Percentiles rank a stretch among this genome's conserved stretches.
Conservation (phyloP, 1,140 invertebrate genomes). For the Orchesella cincta region DNA sequence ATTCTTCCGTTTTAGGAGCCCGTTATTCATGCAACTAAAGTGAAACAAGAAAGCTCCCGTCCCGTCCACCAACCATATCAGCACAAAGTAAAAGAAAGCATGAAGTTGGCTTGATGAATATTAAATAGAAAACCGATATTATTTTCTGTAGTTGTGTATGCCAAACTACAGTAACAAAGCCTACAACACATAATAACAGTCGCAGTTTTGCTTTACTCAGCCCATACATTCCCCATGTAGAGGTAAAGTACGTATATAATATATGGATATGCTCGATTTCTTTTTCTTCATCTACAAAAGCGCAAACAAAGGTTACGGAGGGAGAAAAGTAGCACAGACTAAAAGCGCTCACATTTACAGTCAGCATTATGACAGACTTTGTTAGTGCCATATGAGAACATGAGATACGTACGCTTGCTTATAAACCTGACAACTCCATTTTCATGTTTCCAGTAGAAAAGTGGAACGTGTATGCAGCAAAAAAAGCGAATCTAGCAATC, state of each 20-base stretch:
- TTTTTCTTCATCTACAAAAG: too few species aligned
- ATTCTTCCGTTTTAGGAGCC: neutral
- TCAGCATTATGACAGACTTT: too few species aligned
- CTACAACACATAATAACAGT: too few species aligned
- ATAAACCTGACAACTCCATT: neutral
- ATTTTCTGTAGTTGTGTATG: neutral
- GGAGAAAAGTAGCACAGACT: too few species aligned
- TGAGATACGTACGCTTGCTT: neutral
- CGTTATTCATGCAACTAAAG: neutral
- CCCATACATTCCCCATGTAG: too few species aligned
- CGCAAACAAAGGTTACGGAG: too few species aligned
- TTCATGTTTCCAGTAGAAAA: neutral
- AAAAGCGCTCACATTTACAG: too few species aligned
- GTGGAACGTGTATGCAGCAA: neutral
- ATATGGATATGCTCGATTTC: too few species aligned
- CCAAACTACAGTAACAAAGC: neutral
- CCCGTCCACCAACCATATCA: neutral
- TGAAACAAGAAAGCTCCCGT: neutral
- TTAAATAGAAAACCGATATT: slow-evolving; percentile 20
- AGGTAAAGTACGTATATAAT: too few species aligned
- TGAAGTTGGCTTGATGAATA: neutral
- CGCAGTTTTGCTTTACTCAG: too few species aligned
- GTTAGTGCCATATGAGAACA: too few species aligned
- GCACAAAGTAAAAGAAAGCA: neutral
- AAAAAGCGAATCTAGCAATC: neutral